Evolutionary conservation across 1,140 invertebrate genomes (phyloP), one percentile per base, ranked within the genome.

Genomic region (Trypoxylus dichotomus): DNA sequence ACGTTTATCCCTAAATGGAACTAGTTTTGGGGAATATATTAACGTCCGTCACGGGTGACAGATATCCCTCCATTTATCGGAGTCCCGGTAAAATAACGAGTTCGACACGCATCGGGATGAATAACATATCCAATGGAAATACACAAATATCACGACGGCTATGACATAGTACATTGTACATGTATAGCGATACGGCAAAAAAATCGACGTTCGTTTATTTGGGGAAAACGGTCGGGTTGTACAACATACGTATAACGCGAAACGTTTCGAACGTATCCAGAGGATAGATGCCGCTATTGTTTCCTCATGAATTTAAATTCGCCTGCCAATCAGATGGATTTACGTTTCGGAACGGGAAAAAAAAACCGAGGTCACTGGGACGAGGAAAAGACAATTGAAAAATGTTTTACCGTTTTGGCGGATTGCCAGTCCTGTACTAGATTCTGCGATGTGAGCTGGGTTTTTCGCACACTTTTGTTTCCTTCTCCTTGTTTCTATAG

Each of bases 291-390:
- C 2, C 47, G 47, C 47, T n/a, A 54, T 54, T 54, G 47, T 54
- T 54, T 54, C n/a, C 47, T 54, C 47, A 19, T 54, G 47, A 54
- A 54, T 54, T 54, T 54, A 54, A 54, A 54, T 54, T 54, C 47
- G 47, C n/a, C 47, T 54, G 47, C 47, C 47, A 54, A 54, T 54
- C 47, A 15, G 47, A 54, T 54, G 47, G 47, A 54, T 54, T 54
- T 54, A 54, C 47, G 47, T 54, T 54, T 54, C 43, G 47, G 6
- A 54, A 54, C 47, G n/a, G n/a, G n/a, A n/a, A n/a, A n/a, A n/a
- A n/a, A 54, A 54, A 54, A 54, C 19, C 13, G 15, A 8, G 32
- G 32, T 37, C 32, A 37, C 32, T 5, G 32, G 32, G 32, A 37
- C 32, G 32, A 37, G 3, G 10, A 8, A 8, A 37, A 37, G 32